Evolutionary conservation across 2,113 vertebrate genomes (phyloP).

Genomic region (Clarias macrocephalus): DNA sequence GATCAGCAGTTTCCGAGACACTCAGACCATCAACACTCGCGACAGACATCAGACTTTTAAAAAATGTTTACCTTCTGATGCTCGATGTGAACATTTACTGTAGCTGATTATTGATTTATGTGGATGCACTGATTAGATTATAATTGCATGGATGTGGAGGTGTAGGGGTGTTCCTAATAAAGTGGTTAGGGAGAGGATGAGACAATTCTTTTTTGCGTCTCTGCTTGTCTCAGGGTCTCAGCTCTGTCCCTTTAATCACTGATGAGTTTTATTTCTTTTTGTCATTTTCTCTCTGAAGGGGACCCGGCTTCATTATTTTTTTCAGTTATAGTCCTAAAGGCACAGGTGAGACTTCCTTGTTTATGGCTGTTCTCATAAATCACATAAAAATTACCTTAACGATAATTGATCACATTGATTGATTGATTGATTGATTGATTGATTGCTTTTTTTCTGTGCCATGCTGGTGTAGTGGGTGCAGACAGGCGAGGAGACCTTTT

Average conservation of each 20-base stretch:
- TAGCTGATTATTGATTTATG: background rate
- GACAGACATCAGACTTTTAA: background rate
- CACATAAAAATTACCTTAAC: background rate
- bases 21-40: background rate
- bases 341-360: constrained; percentile 59
- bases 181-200: background rate
- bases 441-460: background rate
- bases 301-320: constrained; percentile 71
- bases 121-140: background rate
- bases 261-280: background rate
- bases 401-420: background rate
- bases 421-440: background rate
- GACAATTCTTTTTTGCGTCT: background rate
- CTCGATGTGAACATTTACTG: background rate
- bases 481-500: constrained; percentile 69
- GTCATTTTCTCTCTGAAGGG: constrained; percentile 60
- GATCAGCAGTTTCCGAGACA: background rate
- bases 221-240: background rate
- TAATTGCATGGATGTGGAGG: too few relatives aligned
- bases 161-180: background rate
- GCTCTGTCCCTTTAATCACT: background rate
- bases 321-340: constrained; percentile 70
- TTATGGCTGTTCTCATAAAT: background rate
- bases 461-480: constrained; percentile 63
- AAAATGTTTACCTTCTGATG: background rate